Evolutionary conservation across 2,797 vertebrate genomes (phyloP), one percentile per base, ranked within the genome.

Genomic region (Gambusia yucatana): DNA sequence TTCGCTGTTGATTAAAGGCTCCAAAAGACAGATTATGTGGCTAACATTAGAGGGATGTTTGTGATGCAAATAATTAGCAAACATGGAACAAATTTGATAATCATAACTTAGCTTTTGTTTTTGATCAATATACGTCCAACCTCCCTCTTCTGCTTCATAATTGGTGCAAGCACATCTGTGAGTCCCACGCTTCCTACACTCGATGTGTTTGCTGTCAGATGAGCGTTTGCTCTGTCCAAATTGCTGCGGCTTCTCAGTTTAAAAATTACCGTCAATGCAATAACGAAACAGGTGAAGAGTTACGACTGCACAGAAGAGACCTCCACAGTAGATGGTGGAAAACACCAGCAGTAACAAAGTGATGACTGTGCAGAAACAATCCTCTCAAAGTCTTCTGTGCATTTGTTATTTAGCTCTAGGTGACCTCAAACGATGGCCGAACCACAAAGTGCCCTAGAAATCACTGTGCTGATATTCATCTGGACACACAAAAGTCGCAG

Each of bases 311-410:
- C 65, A 69, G 65, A 69, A 0, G 20, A 43, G 65, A 69, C 65
- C 65, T 69, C 65, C 65, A n/a, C 39, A 43, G 20, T 43, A 11
- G 65, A 25, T 13, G 39, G 65, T 9, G 22, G 22, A 69, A 43
- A 69, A 41, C 39, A 69, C 39, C 65, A 69, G 22, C 65, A 69
- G 65, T 5, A 43, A 43, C 36, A 69, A 41, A 69, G 22, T 43
- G 65, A 69, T 11, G 63, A 67, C 63, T 67, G 63, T 67, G 22
- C 65, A 69, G 36, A 67, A 69, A 69, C 20, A 67, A 41, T 39
- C 36, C 1, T 41, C 20, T 41, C 9, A 69, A 5, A 69, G 36
- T 6, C 65, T 41, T 69, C 39, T 67, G 17, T 69, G 33, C 33
- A 39, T 22, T 65, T 65, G 33, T 33, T 36, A 22, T 39, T 39